A percentile compares a stretch with the other conserved stretches of the same genome.
Conservation (phyloP, 1,140 invertebrate genomes). For the Microplitis demolitor region DNA sequence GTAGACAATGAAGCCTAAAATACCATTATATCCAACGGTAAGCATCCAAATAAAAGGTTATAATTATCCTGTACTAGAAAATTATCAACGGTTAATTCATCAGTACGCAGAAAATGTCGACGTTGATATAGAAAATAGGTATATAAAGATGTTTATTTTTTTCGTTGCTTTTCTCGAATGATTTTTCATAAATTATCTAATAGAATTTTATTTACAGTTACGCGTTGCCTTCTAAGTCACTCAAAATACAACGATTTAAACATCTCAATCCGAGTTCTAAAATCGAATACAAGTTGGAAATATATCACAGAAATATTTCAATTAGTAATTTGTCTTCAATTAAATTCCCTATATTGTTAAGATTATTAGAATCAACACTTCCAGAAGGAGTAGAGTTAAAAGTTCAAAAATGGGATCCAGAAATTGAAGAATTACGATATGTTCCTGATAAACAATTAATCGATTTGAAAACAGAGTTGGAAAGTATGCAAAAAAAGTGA, state of each 20-base stretch:
- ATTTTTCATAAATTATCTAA: constrained; percentile 28
- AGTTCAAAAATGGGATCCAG: constrained; percentile 65
- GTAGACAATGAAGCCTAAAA: constrained; percentile 68
- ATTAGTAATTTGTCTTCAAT: constrained; percentile 66
- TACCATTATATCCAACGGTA: constrained; percentile 74
- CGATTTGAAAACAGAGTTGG: constrained; percentile 72
- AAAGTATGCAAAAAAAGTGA: constrained; percentile 33
- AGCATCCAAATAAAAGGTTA: constrained; percentile 83
- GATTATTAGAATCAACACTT: constrained; percentile 71
- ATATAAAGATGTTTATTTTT: constrained; percentile 28
- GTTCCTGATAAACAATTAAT: constrained; percentile 79
- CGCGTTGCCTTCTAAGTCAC: constrained; percentile 71
- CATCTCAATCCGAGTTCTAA: constrained; percentile 69
- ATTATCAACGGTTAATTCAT: constrained; percentile 78
- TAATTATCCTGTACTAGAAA: constrained; percentile 80
- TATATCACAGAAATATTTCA: constrained; percentile 81
- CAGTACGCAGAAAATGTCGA: constrained; percentile 74
- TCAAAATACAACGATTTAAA: constrained; percentile 73
- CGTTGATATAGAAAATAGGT: constrained; percentile 78
- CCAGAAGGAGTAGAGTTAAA: constrained; percentile 77
- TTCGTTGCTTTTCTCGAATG: constrained; percentile 4
- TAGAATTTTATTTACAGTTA: constrained; percentile 64
- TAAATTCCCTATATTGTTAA: constrained; percentile 68
- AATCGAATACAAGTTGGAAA: constrained; percentile 72
- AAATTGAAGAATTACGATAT: constrained; percentile 72